Evolutionary conservation across 1,140 invertebrate genomes (phyloP), one percentile per base, ranked within the genome.

Genomic region (Anagrus nilaparvatae): DNA sequence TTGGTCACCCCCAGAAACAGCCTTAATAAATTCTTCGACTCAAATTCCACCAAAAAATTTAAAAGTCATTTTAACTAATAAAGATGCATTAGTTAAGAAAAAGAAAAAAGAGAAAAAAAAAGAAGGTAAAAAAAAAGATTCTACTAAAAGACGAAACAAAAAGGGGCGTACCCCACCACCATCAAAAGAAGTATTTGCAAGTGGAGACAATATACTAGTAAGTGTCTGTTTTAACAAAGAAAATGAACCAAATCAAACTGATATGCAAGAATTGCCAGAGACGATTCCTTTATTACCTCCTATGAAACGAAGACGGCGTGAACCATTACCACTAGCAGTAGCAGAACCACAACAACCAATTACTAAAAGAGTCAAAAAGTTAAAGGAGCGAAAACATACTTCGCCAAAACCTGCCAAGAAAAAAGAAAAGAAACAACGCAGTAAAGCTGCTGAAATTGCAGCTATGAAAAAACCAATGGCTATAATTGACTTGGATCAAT

Each of bases 191-290:
- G 86, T 93, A 0, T 91, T 90, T 56, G 84, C 87, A 0, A 89
- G 87, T 18, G 89, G 88, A 4, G 87, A 91, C 62, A 91, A 90
- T 56, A 92, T 93, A 40, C 70, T 91, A 21, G 87, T 93, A 0
- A 91, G 87, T 61, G 85, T 93, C 5, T 90, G 86, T 61, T 93
- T 92, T 59, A 84, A 84, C 54, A 83, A 84, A 47, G 79, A 82
- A 40, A 75, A 76, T 43, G 71, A 74, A 35, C 45, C 44, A 12
- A 16, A 34, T 33, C 46, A 47, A 12, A 14, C 41, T 3, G 49
- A 40, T 9, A 29, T 55, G 1, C 50, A 53, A 0, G 60, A 62
- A 36, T 25, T 67, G 0, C 57, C 61, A 18, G 61, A 73, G 46
- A 62, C 72, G 43, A 61, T 72, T 50, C 56, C 69, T n/a, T 28